Evolutionary conservation across 2,888 invertebrate genomes (phyloP).

Genomic region (Danaus chrysippus): DNA sequence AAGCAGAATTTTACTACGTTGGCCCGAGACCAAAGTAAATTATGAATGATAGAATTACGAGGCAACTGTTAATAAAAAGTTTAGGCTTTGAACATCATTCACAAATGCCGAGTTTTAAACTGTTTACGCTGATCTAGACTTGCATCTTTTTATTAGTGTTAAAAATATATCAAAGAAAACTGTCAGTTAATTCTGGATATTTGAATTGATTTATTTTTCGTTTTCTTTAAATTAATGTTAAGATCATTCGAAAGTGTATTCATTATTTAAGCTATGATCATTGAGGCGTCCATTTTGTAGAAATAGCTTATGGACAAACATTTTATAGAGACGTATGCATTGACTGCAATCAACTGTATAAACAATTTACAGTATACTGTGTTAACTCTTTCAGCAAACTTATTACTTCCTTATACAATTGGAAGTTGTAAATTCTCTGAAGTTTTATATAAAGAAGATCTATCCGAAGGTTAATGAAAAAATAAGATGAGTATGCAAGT

Average conservation of each 20-base stretch:
- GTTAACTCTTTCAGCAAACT: slow-evolving; percentile 15
- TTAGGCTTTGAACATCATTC: slow-evolving; percentile 4
- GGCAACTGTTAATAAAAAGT: slow-evolving; percentile 5
- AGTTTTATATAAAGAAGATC: neutral
- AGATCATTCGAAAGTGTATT: neutral
- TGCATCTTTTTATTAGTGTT: no score
- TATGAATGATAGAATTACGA: neutral
- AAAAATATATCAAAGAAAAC: no score
- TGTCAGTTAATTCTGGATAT: no score
- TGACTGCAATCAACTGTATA: slow-evolving; percentile 32
- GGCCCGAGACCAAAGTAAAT: slow-evolving; percentile 10
- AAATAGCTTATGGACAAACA: slow-evolving; percentile 1
- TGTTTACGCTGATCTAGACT: neutral
- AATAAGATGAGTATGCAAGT: no score
- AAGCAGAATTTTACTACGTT: slow-evolving; percentile 4
- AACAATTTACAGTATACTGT: slow-evolving; percentile 35
- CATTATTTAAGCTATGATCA: neutral
- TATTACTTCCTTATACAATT: slow-evolving; percentile 14
- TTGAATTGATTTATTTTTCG: no score
- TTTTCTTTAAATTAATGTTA: no score
- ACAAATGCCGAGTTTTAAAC: slow-evolving; percentile 1
- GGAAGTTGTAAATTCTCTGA: neutral
- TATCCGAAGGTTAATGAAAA: neutral
- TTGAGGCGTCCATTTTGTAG: neutral
- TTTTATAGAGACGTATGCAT: neutral